phyloP scores from a whole-genome alignment of 2,797 vertebrate genomes.

The Serranus cabrilla region DNA sequence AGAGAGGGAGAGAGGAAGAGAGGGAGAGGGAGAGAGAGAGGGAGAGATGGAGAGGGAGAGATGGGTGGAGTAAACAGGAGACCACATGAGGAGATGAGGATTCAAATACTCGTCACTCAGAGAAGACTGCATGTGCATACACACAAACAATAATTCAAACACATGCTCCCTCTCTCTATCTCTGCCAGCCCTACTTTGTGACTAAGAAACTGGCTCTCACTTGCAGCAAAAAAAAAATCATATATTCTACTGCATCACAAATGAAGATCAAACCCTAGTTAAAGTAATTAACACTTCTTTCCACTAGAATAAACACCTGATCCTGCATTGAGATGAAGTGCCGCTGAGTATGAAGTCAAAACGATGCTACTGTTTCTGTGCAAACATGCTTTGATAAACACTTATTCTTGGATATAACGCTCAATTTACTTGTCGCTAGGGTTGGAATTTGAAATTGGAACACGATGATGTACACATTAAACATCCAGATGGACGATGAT shows the following conservation, averaged over 20 bases:
- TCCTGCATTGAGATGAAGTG: not conserved
- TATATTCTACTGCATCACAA: not conserved
- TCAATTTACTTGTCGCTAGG: too few relatives aligned
- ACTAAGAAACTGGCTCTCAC: not conserved
- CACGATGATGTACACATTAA: too few relatives aligned
- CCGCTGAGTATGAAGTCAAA: not conserved
- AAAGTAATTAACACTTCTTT: not conserved
- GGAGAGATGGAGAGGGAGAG: too few relatives aligned
- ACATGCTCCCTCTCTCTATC: not conserved
- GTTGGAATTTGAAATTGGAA: too few relatives aligned
- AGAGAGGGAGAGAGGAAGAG: not conserved
- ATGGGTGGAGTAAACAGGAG: conserved; percentile 6
- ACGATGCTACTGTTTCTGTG: not conserved
- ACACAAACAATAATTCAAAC: conserved; percentile 8
- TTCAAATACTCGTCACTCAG: conserved; percentile 25
- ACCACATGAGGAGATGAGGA: conserved; percentile 45
- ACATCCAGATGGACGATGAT: too few relatives aligned
- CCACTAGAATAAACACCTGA: not conserved
- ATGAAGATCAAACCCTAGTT: conserved; percentile 2
- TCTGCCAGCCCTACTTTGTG: not conserved
- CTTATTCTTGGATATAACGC: not conserved
- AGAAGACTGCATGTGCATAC: not conserved
- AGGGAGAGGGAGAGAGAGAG: not conserved
- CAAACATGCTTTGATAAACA: not conserved
- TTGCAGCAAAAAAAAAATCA: not conserved